Conservation (phyloP, 1,140 invertebrate species). For the Drosophila navojoa region DNA sequence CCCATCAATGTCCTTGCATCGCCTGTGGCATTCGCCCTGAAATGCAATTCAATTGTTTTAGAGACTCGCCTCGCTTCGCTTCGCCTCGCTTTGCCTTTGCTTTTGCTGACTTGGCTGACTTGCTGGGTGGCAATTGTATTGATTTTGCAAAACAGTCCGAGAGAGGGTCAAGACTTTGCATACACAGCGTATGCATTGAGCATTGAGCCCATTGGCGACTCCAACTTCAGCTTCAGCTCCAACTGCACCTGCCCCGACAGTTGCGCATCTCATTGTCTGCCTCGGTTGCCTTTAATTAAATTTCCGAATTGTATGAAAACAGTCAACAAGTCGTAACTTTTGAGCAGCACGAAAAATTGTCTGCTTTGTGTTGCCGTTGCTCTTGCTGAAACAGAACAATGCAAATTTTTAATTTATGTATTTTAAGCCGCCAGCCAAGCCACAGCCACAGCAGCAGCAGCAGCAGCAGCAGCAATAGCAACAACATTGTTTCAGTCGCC, state of each 20-base stretch:
- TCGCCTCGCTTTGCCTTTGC: background rate
- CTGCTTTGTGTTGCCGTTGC: constrained; percentile 46
- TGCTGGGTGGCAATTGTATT: constrained; percentile 81
- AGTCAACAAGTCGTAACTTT: constrained; percentile 80
- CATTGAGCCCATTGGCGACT: constrained; percentile 17
- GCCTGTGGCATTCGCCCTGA: constrained; percentile 55
- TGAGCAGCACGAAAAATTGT: constrained; percentile 54
- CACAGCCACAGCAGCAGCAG: background rate
- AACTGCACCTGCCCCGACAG: constrained; percentile 61
- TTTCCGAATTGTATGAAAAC: constrained; percentile 82
- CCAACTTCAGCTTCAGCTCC: background rate
- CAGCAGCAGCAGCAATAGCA: constrained; percentile 9
- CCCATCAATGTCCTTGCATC: constrained; percentile 75
- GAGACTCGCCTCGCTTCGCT: background rate
- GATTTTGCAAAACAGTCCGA: constrained; percentile 46
- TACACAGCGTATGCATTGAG: constrained; percentile 15
- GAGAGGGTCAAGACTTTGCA: constrained; percentile 64
- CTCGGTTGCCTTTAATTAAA: constrained; percentile 81
- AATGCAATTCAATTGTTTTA: constrained; percentile 83
- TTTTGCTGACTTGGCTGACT: constrained; percentile 19
- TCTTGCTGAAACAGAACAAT: constrained; percentile 79
- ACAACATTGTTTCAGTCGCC: constrained; percentile 35
- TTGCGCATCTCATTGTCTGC: constrained; percentile 76
- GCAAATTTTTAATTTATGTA: constrained; percentile 83
- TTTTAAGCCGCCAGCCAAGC: constrained; percentile 69